A percentile compares a stretch with the other conserved stretches of the same genome.
Conservation (phyloP, 2,113 vertebrate genomes). For the Rhinoderma darwinii region DNA sequence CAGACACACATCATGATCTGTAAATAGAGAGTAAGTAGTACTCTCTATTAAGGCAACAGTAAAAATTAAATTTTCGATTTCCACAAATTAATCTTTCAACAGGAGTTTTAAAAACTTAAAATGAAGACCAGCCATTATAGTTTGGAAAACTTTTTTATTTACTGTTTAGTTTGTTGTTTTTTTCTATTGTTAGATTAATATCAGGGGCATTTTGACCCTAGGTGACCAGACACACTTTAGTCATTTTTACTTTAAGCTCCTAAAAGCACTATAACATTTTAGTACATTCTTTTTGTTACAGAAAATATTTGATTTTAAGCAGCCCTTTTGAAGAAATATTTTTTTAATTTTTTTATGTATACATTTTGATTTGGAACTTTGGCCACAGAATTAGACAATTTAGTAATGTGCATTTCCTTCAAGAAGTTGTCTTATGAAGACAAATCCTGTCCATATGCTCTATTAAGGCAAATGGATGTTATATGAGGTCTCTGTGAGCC, state of each 20-base stretch:
- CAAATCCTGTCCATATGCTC: neutral
- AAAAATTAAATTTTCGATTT: neutral
- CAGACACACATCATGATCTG: slow-evolving; percentile 27
- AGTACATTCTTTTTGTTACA: neutral
- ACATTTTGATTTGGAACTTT: neutral
- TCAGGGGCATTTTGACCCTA: neutral
- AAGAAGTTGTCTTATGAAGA: neutral
- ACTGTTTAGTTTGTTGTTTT: neutral
- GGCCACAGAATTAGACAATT: neutral
- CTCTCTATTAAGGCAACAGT: neutral
- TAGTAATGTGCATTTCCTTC: neutral
- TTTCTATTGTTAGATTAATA: neutral
- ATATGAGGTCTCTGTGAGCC: too few relatives aligned
- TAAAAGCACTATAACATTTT: slow-evolving; percentile 6
- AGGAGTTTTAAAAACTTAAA: neutral
- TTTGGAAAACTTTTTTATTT: neutral
- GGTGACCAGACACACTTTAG: neutral
- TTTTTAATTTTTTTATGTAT: neutral
- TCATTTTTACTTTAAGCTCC: neutral
- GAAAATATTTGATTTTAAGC: neutral
- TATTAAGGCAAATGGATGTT: neutral
- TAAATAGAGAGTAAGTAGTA: slow-evolving; percentile 16
- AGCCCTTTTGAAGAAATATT: neutral
- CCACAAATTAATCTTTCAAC: slow-evolving; percentile 6
- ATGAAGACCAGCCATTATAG: neutral